Base-by-base conservation (phyloP, 2,888 invertebrate genomes). In the Ditylenchus weischeri region DNA sequence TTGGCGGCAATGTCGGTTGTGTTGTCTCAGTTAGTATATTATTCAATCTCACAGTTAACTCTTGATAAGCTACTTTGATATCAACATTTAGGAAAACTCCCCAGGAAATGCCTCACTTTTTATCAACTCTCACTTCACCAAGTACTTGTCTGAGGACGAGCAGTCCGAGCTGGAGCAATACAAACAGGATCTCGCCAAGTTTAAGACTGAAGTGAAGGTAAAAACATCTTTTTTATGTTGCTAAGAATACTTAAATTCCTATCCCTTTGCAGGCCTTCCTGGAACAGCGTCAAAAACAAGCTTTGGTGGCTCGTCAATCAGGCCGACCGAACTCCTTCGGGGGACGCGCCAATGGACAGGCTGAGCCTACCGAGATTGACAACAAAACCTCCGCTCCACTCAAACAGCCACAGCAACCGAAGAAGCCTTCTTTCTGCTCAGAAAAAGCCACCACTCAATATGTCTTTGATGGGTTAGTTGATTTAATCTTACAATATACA, bases 381-480 rank as follows among this genome's bases (percentile, higher is more conserved):
- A 7, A 29, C 2, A 62, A 29, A 11, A 62, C 62, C 29, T 49
- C 47, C 11, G 13, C 10, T 3, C 62, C 59, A 19, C 15, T 23
- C 21, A 68, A 68, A 49, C 65, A 67, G 50, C 65, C 68, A n/a
- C 59, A 68, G 18, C 68, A 66, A 35, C 68, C 68, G 15, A 68
- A 68, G 54, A 68, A 68, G 70, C 81, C 81, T 48, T 77, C 77
- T 11, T 81, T 81, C 78, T 81, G 81, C 71, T 68, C 68, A 19
- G 79, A 76, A 62, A 75, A 80, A 60, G 77, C 75, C 62, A 79
- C 80, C 13, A 80, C 80, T 43, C 80, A 80, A 70, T 80, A 80
- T 73, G 75, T 78, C 70, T 80, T 80, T 64, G 80, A 80, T 64
- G 79, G 79, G 58, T 79, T 77, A 68, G 76, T 76, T 73, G 71